A percentile compares a stretch with the other conserved stretches of the same genome.
Conservation (phyloP, 2,113 vertebrate genomes). For the Mugil cephalus region DNA sequence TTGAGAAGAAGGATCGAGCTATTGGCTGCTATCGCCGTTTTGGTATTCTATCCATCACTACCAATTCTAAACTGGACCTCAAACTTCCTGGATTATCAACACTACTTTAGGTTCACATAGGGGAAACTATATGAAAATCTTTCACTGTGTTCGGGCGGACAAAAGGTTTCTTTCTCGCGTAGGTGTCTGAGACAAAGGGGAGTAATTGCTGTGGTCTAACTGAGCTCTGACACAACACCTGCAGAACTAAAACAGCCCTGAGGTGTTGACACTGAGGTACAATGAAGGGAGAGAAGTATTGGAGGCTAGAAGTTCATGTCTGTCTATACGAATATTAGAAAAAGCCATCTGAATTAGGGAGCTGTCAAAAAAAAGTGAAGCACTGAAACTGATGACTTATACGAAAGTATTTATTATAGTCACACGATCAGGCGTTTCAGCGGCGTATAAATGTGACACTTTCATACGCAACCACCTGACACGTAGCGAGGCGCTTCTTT, state of each 20-base stretch:
- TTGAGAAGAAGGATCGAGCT: constrained; percentile 18
- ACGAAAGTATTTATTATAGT: neutral
- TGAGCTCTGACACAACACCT: constrained; percentile 46
- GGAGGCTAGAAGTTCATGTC: neutral
- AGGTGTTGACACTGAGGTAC: constrained; percentile 6
- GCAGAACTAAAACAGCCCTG: constrained; percentile 29
- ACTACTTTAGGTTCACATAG: constrained; percentile 21
- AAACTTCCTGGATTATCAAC: constrained; percentile 7
- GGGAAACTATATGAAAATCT: constrained; percentile 38
- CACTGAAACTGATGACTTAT: neutral
- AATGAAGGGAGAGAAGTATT: constrained; percentile 19
- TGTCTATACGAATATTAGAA: neutral
- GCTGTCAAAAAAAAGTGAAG: no score
- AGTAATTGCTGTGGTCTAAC: constrained; percentile 32
- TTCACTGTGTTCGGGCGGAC: constrained; percentile 31
- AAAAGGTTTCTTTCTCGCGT: neutral
- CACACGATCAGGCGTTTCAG: constrained; percentile 5
- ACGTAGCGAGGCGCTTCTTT: constrained; percentile 3
- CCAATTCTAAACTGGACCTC: constrained; percentile 15
- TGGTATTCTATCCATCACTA: constrained; percentile 24
- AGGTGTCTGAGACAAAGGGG: neutral
- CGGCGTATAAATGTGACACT: constrained; percentile 10
- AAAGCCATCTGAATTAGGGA: neutral
- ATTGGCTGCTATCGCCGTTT: constrained; percentile 5
- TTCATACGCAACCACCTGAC: constrained; percentile 22